A percentile compares a stretch with the other conserved stretches of the same genome.
Evolutionary conservation across 2,888 invertebrate genomes (phyloP).

Genomic region (Steromphala cineraria): DNA sequence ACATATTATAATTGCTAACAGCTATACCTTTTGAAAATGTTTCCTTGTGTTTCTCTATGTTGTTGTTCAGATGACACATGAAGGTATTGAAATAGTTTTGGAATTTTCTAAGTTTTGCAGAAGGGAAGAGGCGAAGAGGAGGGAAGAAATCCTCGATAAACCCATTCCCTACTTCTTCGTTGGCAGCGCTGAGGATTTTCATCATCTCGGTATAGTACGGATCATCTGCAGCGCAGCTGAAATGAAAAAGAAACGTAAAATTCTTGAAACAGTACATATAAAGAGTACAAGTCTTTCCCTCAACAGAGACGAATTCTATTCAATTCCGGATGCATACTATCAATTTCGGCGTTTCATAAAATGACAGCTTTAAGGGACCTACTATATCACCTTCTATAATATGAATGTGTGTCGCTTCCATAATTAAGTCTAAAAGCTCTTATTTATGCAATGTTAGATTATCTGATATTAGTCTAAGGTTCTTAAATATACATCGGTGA

Average conservation of each 20-base stretch:
- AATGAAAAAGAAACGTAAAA: neutral
- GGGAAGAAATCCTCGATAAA: constrained; percentile 31
- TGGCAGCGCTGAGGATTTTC: neutral
- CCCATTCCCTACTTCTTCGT: constrained; percentile 12
- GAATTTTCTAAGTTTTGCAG: neutral
- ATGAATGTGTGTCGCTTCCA: too few relatives aligned
- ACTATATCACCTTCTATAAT: too few relatives aligned
- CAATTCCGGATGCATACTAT: too few relatives aligned
- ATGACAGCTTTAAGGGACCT: too few relatives aligned
- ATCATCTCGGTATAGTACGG: neutral
- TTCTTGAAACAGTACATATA: too few relatives aligned
- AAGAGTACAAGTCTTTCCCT: too few relatives aligned
- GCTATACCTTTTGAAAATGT: constrained; percentile 26
- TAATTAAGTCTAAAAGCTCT: too few relatives aligned
- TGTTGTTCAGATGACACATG: neutral
- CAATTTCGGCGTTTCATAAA: too few relatives aligned
- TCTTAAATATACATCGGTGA: too few relatives aligned
- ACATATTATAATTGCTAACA: neutral
- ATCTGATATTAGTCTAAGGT: too few relatives aligned
- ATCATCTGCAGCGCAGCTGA: constrained; percentile 14
- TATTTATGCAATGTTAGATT: too few relatives aligned
- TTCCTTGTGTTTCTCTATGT: constrained; percentile 21
- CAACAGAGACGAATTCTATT: too few relatives aligned
- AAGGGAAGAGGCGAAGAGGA: constrained; percentile 18
- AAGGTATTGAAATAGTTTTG: neutral